Evolutionary conservation across 2,797 vertebrate species (phyloP).

Genomic region (Sciurus carolinensis): DNA sequence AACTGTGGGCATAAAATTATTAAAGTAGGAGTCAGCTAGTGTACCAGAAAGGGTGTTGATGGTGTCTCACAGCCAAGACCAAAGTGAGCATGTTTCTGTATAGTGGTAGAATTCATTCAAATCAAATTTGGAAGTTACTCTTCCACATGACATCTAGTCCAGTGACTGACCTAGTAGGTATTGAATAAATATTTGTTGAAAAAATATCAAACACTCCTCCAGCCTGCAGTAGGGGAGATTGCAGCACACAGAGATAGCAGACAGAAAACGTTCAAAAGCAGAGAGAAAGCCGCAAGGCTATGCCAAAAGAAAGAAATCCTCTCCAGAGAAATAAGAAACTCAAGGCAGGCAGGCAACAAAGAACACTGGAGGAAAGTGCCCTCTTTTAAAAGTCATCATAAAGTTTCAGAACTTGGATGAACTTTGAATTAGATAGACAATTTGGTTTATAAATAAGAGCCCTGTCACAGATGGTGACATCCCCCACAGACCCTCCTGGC

Average conservation of each 20-base stretch:
- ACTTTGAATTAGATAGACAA: slow-evolving; percentile 49
- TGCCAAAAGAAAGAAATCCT: slow-evolving; percentile 58
- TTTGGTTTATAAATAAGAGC: slow-evolving; percentile 57
- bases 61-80: slow-evolving; percentile 23
- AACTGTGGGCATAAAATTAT: not conserved
- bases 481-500: not conserved
- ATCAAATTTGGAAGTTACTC: slow-evolving; percentile 49
- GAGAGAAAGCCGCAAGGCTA: slow-evolving; percentile 40
- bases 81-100: not conserved
- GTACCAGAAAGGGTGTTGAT: not conserved
- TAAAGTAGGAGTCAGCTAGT: not conserved
- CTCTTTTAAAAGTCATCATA: slow-evolving; percentile 12
- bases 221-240: slow-evolving; percentile 17
- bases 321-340: slow-evolving; percentile 64
- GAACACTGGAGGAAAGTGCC: not conserved
- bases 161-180: slow-evolving; percentile 58
- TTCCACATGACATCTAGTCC: not conserved
- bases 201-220: slow-evolving; percentile 62
- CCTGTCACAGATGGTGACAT: not conserved
- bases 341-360: slow-evolving; percentile 39
- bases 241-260: not conserved
- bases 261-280: slow-evolving; percentile 66
- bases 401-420: slow-evolving; percentile 23
- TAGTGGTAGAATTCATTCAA: slow-evolving; percentile 54
- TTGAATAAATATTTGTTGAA: slow-evolving; percentile 70